These are phyloP conservation scores for Gymnorhina tibicen DNA, from an alignment of 2,113 vertebrate genomes.

Conservation along the genomic window DNA sequence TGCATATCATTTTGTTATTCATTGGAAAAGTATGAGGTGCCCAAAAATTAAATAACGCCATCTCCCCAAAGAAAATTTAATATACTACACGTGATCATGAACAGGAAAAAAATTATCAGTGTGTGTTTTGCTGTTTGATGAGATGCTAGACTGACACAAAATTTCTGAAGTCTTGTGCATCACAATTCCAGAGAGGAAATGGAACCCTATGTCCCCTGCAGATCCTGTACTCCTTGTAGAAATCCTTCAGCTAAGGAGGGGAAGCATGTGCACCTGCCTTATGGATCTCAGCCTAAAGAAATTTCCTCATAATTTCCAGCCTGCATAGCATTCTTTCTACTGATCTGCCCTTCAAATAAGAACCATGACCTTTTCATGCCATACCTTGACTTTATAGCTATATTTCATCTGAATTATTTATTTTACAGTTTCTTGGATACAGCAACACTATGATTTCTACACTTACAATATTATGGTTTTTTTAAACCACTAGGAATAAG, in stretches of 20 bases:
- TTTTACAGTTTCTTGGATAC: not conserved
- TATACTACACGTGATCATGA: not conserved
- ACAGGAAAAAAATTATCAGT: not conserved
- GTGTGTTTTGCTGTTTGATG: not conserved
- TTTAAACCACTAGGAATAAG: not conserved
- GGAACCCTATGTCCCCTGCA: not conserved
- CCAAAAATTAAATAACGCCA: not conserved
- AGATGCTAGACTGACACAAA: not conserved
- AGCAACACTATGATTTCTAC: not conserved
- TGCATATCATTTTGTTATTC: not conserved
- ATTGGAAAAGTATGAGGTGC: not conserved
- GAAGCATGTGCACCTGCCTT: not conserved
- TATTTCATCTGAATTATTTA: not conserved
- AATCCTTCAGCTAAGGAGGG: not conserved
- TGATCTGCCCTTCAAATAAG: not conserved
- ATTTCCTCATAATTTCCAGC: not conserved
- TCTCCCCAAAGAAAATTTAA: not conserved
- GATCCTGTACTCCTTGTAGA: not conserved
- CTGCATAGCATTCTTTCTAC: not conserved
- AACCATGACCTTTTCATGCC: not conserved
- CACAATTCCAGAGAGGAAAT: not conserved
- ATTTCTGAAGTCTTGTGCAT: not conserved
- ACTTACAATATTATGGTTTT: not conserved
- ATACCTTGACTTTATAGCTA: not conserved
- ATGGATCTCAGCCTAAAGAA: not conserved